phyloP scores from a whole-genome alignment of 2,113 vertebrate species.

The Zosterops japonicus region DNA sequence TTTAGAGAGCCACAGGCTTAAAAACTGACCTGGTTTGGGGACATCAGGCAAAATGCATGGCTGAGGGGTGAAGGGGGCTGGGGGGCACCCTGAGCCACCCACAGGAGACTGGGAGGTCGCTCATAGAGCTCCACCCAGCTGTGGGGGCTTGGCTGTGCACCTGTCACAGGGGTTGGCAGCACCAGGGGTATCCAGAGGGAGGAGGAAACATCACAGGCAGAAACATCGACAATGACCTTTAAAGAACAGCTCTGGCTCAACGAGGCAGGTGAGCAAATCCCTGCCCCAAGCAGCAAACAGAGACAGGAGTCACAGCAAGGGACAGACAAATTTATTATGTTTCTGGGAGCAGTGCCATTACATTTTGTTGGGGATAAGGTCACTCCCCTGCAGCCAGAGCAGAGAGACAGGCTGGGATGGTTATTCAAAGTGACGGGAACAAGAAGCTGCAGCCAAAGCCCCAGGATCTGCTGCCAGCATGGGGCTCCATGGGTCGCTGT shows the following conservation, averaged over 20 bases:
- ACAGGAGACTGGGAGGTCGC: rapidly evolving
- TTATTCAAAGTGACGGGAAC: neutral
- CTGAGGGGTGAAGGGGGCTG: rapidly evolving
- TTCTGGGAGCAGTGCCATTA: neutral
- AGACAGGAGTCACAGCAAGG: neutral
- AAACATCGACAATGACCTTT: neutral
- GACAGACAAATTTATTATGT: slow-evolving; percentile 32
- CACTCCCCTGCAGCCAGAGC: neutral
- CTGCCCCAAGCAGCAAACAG: neutral
- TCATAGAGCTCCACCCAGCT: rapidly evolving
- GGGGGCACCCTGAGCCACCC: neutral
- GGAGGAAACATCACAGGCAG: neutral
- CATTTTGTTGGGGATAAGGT: neutral
- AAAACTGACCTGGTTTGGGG: neutral
- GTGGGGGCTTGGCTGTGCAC: no score
- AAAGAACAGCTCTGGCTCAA: no score
- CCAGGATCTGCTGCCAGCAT: neutral
- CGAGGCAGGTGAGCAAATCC: neutral
- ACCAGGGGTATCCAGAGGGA: rapidly evolving
- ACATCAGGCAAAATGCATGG: neutral
- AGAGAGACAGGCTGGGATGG: rapidly evolving
- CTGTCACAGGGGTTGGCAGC: neutral
- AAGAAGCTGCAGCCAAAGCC: slow-evolving; percentile 1
- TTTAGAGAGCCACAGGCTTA: neutral
- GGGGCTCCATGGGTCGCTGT: rapidly evolving